phyloP scores from a whole-genome alignment of 2,113 vertebrate genomes.

The Malurus elegans region DNA sequence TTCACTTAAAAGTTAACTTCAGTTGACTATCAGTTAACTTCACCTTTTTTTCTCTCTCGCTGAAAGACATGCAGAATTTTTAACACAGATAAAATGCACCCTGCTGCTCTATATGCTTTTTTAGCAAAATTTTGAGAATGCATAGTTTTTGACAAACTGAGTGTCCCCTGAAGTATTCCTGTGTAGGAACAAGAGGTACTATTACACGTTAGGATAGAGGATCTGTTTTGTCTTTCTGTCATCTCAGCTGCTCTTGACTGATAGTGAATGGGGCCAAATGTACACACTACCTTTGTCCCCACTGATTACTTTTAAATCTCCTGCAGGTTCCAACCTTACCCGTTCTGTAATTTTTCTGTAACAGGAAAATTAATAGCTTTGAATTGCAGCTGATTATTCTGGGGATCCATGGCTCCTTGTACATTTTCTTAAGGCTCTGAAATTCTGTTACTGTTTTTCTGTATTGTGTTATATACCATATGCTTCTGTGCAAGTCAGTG shows the following conservation, averaged over 20 bases:
- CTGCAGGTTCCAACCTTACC: not conserved
- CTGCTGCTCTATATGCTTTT: not conserved
- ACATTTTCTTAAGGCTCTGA: not conserved
- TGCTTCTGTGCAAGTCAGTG: not conserved
- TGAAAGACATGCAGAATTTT: not conserved
- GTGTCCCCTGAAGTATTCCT: not conserved
- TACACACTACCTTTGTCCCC: not conserved
- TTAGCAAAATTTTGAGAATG: not conserved
- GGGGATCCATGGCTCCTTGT: not conserved
- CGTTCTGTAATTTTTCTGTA: not conserved
- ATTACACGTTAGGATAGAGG: not conserved
- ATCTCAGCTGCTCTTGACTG: not conserved
- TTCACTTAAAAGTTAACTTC: not conserved
- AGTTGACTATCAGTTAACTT: not conserved
- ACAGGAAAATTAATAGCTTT: not conserved
- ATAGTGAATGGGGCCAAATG: not conserved
- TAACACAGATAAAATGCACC: not conserved
- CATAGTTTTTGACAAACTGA: not conserved
- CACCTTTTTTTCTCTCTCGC: not conserved
- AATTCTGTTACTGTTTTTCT: not conserved
- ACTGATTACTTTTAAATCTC: not conserved
- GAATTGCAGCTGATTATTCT: not conserved
- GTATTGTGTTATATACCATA: not conserved
- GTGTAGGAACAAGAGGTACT: not conserved
- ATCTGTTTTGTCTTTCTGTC: not conserved